A percentile compares a stretch with the other conserved stretches of the same genome.
Evolutionary conservation across 2,888 invertebrate species (phyloP).

Genomic region (Protodeltote pygarga): DNA sequence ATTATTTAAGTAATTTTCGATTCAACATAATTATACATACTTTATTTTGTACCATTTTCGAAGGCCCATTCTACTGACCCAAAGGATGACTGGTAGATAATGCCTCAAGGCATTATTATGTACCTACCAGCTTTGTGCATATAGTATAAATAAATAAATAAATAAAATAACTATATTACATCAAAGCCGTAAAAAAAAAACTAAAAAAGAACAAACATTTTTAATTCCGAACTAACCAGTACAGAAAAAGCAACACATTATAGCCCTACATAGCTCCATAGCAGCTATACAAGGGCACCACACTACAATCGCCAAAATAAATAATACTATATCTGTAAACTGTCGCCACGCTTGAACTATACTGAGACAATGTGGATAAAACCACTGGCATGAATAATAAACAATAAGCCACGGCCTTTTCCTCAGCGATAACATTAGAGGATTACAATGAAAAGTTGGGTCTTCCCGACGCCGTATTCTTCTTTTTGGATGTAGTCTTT

Average conservation of each 20-base stretch:
- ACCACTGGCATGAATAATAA: constrained; percentile 45
- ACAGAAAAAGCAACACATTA: constrained; percentile 53
- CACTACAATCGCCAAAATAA: constrained; percentile 52
- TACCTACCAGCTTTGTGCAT: no score
- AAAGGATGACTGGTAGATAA: no score
- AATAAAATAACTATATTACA: no score
- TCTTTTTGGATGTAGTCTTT: constrained; percentile 31
- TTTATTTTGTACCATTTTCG: no score
- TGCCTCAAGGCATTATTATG: no score
- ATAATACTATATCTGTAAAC: constrained; percentile 52
- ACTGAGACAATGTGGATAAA: constrained; percentile 55
- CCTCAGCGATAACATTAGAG: constrained; percentile 17
- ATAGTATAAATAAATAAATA: no score
- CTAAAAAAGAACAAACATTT: neutral
- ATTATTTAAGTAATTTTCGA: no score
- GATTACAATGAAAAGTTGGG: constrained; percentile 15
- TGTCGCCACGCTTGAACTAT: constrained; percentile 49
- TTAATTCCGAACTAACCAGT: constrained; percentile 16
- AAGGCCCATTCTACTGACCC: no score
- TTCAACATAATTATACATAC: no score
- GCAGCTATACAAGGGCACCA: constrained; percentile 59
- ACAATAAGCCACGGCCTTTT: constrained; percentile 20
- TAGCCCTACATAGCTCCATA: constrained; percentile 47
- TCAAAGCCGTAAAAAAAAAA: no score
- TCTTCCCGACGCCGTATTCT: constrained; percentile 10